Conservation (phyloP, 2,113 vertebrate species). For the Herpetotheres cachinnans region DNA sequence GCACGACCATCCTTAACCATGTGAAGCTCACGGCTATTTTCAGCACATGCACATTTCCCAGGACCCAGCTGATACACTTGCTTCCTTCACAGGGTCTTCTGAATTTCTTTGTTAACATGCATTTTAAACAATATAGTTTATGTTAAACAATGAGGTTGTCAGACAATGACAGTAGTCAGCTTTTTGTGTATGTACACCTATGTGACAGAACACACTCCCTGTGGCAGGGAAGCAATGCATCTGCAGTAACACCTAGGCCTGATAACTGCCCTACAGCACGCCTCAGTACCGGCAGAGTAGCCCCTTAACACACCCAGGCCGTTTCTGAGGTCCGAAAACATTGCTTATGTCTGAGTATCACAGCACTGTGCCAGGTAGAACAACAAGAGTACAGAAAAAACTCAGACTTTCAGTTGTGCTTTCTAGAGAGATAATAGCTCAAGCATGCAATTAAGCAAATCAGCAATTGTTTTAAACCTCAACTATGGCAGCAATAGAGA, state of each 20-base stretch:
- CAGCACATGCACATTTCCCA: fast-evolving
- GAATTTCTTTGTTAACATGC: neutral
- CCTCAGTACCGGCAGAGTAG: neutral
- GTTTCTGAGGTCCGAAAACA: neutral
- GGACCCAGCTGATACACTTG: neutral
- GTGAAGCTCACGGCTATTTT: neutral
- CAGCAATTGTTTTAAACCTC: neutral
- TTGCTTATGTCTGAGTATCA: fast-evolving
- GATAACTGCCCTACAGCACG: neutral
- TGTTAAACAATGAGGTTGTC: neutral
- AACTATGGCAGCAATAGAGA: neutral
- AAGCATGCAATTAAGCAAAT: neutral
- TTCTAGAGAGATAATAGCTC: neutral
- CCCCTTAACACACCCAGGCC: neutral
- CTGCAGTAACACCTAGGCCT: neutral
- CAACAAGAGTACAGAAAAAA: neutral
- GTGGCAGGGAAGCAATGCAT: fast-evolving
- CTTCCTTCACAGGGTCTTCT: neutral
- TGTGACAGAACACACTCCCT: neutral
- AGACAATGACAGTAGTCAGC: neutral
- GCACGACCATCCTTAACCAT: neutral
- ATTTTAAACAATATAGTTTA: neutral
- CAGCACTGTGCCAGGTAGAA: neutral
- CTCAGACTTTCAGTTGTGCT: neutral
- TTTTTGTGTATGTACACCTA: neutral